Evolutionary conservation across 2,113 vertebrate genomes (phyloP).

Genomic region (Calonectris borealis): DNA sequence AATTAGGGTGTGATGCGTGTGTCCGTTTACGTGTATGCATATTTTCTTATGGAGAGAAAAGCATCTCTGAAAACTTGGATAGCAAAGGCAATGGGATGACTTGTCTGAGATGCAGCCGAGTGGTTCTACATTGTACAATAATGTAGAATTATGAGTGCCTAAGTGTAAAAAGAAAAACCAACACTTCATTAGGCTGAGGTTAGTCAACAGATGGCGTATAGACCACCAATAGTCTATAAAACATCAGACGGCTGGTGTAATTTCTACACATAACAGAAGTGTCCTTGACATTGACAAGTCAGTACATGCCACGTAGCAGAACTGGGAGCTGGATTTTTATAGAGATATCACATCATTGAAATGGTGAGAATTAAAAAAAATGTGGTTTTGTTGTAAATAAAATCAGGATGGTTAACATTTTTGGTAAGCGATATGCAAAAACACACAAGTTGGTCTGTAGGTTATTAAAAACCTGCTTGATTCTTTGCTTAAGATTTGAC

Average conservation of each 20-base stretch:
- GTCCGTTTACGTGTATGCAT: not conserved
- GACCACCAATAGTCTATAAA: constrained; percentile 14
- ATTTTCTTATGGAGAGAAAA: not conserved
- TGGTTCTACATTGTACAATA: not conserved
- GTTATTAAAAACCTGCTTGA: not conserved
- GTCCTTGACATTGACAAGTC: constrained; percentile 46
- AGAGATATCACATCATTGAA: not conserved
- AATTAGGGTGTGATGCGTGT: not conserved
- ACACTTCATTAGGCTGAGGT: not conserved
- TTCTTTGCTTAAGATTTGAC: not conserved
- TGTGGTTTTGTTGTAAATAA: constrained; percentile 36
- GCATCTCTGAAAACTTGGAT: not conserved
- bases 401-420: constrained; percentile 15
- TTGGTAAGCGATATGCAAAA: not conserved
- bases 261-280: constrained; percentile 21
- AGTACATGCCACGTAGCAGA: not conserved
- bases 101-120: not conserved
- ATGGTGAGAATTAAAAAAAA: constrained; percentile 15
- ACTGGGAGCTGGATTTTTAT: constrained; percentile 35
- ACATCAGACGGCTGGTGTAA: not conserved
- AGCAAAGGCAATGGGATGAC: not conserved
- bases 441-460: not conserved
- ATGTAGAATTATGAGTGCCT: not conserved
- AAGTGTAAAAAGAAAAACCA: not conserved
- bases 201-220: constrained; percentile 17